These are phyloP conservation scores for Cinara cedri DNA, from an alignment of 2,888 invertebrate genomes.

Conservation along the genomic window DNA sequence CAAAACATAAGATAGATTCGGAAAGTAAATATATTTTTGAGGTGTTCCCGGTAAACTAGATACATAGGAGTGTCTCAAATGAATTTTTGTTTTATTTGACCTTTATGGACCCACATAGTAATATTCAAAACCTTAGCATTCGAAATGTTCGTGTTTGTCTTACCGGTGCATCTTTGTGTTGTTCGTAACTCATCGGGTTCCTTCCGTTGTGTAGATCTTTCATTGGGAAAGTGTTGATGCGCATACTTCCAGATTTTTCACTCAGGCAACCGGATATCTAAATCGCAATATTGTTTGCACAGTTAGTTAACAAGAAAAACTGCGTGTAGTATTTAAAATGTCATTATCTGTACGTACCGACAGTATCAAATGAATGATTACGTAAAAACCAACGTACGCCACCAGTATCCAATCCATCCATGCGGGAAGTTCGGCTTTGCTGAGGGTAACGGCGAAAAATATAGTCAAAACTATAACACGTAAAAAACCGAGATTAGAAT, in stretches of 20 bases:
- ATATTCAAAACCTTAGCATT: no score
- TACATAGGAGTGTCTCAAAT: no score
- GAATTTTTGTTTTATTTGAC: no score
- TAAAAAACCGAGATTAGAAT: background rate
- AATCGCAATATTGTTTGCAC: conserved; percentile 60
- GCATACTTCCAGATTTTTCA: conserved; percentile 74
- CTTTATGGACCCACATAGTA: no score
- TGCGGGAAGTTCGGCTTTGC: conserved; percentile 83
- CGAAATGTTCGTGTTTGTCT: conserved; percentile 61
- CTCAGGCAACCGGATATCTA: conserved; percentile 80
- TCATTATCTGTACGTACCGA: conserved; percentile 71
- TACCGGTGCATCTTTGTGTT: conserved; percentile 80
- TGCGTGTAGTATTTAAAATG: background rate
- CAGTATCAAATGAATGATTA: conserved; percentile 82
- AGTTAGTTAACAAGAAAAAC: background rate
- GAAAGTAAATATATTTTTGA: no score
- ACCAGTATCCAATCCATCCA: conserved; percentile 89
- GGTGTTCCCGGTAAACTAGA: no score
- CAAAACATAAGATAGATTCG: no score
- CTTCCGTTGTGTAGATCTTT: conserved; percentile 76
- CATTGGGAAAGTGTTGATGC: conserved; percentile 84
- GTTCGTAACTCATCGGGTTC: conserved; percentile 71
- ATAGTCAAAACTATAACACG: conserved; percentile 82
- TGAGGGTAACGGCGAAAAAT: conserved; percentile 86
- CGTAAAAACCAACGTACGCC: conserved; percentile 87